Base-by-base conservation (phyloP, 2,113 vertebrate species). In the Campylorhamphus procurvoides region DNA sequence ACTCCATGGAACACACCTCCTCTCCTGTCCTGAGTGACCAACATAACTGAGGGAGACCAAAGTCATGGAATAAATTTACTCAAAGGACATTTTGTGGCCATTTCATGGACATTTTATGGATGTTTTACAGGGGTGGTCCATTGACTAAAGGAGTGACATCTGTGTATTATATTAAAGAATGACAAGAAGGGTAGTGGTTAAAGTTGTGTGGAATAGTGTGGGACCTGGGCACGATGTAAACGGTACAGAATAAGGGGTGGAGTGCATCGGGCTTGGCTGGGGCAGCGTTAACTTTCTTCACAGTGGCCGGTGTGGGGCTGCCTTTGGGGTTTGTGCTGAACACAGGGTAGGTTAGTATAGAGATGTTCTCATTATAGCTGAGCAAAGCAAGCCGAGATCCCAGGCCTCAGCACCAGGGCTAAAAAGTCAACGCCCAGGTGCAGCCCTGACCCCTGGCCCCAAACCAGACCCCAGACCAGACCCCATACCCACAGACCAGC, bases 101-200 rank as follows among this genome's bases (percentile, higher is more conserved):
- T 40, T 40, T 55, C 75, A 24, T 28, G 17, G 37, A 6, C 25
- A 27, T 63, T 33, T 63, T 49, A 49, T 12, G 12, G 25, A 11
- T 17, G 27, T 35, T 35, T 84, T 63, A 5, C 14, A 55, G 69
- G 20, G 14, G 14, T 23, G 47, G 25, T 55, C 29, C 55, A 16
- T 18, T 3, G 1, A 69, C 55, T 16, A 35, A 35, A 0, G 1
- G 20, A 56, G 4, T 33, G 39, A 27, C 8, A 40, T 14, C 40
- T 16, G 14, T 6, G 12, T 19, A 27, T 60, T 31, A 7, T 27
- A 27, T 68, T 17, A 28, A 63, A 63, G 25, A 31, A 35, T 35
- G 20, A 7, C 18, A 63, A 28, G 35, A 56, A 56, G 6, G 6
- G 10, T 28, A 14, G 20, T 63, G 55, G 17, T 15, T 47, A 31